Evolutionary conservation across 2,797 vertebrate species (phyloP).

Genomic region (Gallinago solitaria): DNA sequence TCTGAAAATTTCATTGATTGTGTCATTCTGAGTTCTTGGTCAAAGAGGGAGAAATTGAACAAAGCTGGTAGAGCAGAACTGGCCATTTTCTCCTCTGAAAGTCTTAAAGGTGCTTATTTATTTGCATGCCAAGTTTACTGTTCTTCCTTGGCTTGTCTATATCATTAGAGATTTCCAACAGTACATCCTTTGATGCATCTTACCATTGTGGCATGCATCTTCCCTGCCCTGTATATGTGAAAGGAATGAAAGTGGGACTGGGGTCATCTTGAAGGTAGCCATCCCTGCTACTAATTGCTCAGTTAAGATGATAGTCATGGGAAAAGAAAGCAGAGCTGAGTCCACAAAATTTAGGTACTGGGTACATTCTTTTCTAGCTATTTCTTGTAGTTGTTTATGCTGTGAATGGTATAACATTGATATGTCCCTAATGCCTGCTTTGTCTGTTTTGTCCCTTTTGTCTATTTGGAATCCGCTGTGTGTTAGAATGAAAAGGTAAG

Average conservation of each 20-base stretch:
- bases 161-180: neutral
- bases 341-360: neutral
- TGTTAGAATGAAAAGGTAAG: constrained; percentile 99
- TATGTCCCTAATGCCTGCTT: constrained; percentile 85
- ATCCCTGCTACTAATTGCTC: neutral
- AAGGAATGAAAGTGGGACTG: neutral
- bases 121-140: neutral
- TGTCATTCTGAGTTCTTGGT: neutral
- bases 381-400: constrained; percentile 47
- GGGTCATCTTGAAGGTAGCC: neutral
- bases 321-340: neutral
- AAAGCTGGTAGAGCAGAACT: neutral
- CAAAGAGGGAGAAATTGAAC: neutral
- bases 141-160: neutral
- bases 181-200: neutral
- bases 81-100: neutral
- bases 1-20: neutral
- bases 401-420: constrained; percentile 70
- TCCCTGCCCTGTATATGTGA: neutral
- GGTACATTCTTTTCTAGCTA: neutral
- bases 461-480: constrained; percentile 98
- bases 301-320: neutral
- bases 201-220: neutral
- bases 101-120: neutral
- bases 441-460: constrained; percentile 97